These are phyloP conservation scores for Oryzias sinensis DNA, from an alignment of 2,797 vertebrate genomes.

Conservation along the genomic window DNA sequence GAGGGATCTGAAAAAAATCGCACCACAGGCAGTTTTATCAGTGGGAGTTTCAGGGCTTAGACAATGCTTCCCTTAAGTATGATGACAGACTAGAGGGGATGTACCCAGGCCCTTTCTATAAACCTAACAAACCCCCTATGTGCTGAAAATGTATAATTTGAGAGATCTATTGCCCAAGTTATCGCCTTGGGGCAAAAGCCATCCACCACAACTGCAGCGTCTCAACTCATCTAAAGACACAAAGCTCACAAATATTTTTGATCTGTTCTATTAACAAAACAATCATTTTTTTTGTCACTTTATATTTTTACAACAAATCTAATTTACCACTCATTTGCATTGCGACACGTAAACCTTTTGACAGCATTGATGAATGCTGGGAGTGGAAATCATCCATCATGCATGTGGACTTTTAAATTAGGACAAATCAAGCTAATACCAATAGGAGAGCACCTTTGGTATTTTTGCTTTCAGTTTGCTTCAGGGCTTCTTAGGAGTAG, in stretches of 20 bases:
- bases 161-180: constrained; percentile 48
- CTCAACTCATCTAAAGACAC: constrained; percentile 41
- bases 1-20: constrained; percentile 73
- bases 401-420: constrained; percentile 8
- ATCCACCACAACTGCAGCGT: constrained; percentile 47
- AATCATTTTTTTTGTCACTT: constrained; percentile 12
- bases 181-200: constrained; percentile 55
- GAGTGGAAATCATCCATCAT: constrained; percentile 45
- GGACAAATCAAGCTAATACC: constrained; percentile 48
- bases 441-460: constrained; percentile 37
- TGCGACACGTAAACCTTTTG: constrained; percentile 9
- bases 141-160: constrained; percentile 59
- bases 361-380: constrained; percentile 32
- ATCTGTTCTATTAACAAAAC: constrained; percentile 44
- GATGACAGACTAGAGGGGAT: constrained; percentile 75
- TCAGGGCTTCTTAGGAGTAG: constrained; percentile 46
- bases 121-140: constrained; percentile 64
- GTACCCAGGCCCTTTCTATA: constrained; percentile 54
- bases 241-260: constrained; percentile 24
- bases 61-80: constrained; percentile 70
- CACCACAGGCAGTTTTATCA: constrained; percentile 76
- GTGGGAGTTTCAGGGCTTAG: constrained; percentile 68
- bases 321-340: constrained; percentile 19
- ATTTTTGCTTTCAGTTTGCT: constrained; percentile 58
- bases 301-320: constrained; percentile 26